phyloP scores from a whole-genome alignment of 2,888 invertebrate species.

The Phyto melanocephala region DNA sequence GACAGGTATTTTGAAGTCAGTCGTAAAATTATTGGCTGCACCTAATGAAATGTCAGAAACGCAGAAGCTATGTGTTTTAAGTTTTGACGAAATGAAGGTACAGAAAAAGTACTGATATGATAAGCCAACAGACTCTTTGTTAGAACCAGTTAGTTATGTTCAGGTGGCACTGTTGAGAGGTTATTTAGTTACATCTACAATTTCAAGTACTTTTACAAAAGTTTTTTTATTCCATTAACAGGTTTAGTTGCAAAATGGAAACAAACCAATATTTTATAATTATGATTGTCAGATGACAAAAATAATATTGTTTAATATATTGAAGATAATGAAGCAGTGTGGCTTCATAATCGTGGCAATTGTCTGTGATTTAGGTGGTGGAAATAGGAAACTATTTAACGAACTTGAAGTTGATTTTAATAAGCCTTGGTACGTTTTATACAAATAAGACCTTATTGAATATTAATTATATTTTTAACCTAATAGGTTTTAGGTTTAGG shows the following conservation, averaged over 20 bases:
- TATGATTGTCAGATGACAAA: constrained; percentile 48
- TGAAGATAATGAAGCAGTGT: not conserved
- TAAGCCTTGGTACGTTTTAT: constrained; percentile 30
- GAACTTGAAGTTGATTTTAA: constrained; percentile 25
- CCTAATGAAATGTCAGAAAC: constrained; percentile 17
- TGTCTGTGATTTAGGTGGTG: constrained; percentile 48
- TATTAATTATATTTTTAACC: constrained; percentile 4
- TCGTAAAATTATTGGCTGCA: not conserved
- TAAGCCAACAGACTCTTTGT: constrained; percentile 16
- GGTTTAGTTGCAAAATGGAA: constrained; percentile 40
- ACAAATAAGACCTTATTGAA: not conserved
- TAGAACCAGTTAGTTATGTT: constrained; percentile 39
- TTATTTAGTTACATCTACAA: constrained; percentile 4
- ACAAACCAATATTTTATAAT: too few species aligned
- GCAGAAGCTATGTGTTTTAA: constrained; percentile 47
- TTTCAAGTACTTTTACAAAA: not conserved
- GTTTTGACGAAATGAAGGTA: too few species aligned
- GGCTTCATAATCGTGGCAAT: constrained; percentile 47
- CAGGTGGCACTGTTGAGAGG: constrained; percentile 54
- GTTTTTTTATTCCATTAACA: not conserved
- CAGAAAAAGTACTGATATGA: constrained; percentile 43
- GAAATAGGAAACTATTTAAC: constrained; percentile 36
- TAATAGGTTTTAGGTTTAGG: constrained; percentile 36
- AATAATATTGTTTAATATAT: constrained; percentile 11
- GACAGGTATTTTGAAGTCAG: not conserved